Percentiles rank a stretch among this genome's conserved stretches.
Conservation (phyloP, 2,797 vertebrate species). For the Enteromius mattozi region DNA sequence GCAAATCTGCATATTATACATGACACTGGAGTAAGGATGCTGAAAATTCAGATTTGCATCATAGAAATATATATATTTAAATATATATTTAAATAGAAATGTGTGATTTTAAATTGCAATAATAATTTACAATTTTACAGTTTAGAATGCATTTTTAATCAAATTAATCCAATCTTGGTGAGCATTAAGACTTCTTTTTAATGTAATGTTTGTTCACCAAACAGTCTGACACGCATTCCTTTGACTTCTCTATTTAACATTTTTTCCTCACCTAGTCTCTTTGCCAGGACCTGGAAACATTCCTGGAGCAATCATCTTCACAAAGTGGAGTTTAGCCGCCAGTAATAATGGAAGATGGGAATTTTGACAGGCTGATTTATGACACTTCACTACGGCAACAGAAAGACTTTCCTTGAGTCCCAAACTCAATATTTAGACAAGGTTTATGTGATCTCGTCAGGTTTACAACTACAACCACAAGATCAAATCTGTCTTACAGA, state of each 20-base stretch:
- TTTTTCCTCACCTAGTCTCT: neutral
- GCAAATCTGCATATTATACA: neutral
- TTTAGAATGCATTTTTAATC: neutral
- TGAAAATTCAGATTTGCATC: slow-evolving; percentile 8
- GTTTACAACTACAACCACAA: neutral
- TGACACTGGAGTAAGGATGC: neutral
- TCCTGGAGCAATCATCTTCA: neutral
- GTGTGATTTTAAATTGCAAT: neutral
- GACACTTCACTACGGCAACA: neutral
- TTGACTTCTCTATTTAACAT: neutral
- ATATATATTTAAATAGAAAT: too few relatives aligned
- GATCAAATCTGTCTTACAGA: too few relatives aligned
- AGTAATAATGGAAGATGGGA: slow-evolving; percentile 14
- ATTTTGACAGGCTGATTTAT: slow-evolving; percentile 4
- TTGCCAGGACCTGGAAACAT: slow-evolving; percentile 10
- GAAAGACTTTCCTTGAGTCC: neutral
- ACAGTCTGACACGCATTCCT: neutral
- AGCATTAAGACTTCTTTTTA: neutral
- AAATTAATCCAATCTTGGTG: neutral
- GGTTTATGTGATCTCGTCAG: neutral
- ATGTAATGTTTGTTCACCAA: neutral
- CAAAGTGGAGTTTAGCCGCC: slow-evolving; percentile 5
- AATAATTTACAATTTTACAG: neutral
- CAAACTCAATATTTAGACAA: slow-evolving; percentile 14
- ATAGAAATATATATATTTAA: neutral